phyloP scores from a whole-genome alignment of 2,113 vertebrate genomes.

The Cervus canadensis region DNA sequence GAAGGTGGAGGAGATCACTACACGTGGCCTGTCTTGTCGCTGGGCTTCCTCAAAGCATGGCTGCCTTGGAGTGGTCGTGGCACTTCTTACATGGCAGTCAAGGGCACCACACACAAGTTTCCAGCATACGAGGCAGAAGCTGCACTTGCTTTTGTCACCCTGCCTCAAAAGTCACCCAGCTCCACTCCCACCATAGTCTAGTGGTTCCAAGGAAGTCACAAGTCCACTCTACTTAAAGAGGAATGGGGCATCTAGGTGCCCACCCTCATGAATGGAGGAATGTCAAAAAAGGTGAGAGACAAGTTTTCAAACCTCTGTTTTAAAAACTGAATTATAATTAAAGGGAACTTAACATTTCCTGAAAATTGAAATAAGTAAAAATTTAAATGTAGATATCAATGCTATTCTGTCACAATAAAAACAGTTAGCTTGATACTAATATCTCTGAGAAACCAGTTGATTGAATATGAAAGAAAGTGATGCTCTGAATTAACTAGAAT shows the following conservation, averaged over 20 bases:
- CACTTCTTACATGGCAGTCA: background rate
- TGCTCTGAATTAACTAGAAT: background rate
- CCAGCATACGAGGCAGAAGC: background rate
- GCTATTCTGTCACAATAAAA: background rate
- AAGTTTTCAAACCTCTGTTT: background rate
- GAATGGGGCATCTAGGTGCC: background rate
- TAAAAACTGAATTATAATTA: background rate
- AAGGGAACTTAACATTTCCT: background rate
- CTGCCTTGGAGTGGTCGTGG: background rate
- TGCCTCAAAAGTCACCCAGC: background rate
- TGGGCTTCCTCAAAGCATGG: background rate
- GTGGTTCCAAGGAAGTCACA: background rate
- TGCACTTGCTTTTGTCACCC: background rate
- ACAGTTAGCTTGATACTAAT: background rate
- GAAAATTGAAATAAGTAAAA: constrained; percentile 19
- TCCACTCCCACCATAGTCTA: background rate
- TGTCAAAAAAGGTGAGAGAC: background rate
- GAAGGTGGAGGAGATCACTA: background rate
- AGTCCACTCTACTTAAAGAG: background rate
- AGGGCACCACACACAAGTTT: background rate
- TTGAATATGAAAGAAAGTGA: background rate
- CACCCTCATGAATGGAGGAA: background rate
- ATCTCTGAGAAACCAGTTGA: background rate
- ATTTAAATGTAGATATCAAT: background rate
- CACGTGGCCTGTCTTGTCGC: background rate